Conservation (phyloP, 2,113 vertebrate genomes). For the Syngnathus floridae region DNA sequence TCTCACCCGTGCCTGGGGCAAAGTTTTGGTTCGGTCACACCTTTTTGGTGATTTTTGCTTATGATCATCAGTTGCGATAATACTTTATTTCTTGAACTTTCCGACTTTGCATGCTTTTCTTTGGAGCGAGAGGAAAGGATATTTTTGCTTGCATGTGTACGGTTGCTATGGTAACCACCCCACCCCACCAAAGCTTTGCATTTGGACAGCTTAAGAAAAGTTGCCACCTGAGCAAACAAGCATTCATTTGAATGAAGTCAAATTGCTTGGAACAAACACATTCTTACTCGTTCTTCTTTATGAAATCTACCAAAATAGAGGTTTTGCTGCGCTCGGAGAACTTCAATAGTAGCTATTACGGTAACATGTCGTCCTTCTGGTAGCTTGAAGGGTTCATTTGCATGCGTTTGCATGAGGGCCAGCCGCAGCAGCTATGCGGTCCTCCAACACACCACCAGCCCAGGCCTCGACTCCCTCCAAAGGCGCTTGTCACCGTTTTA, state of each 20-base stretch:
- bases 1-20: slow-evolving; percentile 81
- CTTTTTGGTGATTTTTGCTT: neutral
- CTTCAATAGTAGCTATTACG: too few relatives aligned
- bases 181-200: too few relatives aligned
- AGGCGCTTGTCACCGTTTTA: too few relatives aligned
- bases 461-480: neutral
- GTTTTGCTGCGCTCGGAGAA: too few relatives aligned
- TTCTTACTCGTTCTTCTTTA: too few relatives aligned
- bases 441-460: neutral
- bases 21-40: neutral
- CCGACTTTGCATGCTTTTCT: neutral
- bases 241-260: slow-evolving; percentile 64
- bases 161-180: neutral
- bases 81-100: neutral
- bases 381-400: slow-evolving; percentile 35
- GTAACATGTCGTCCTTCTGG: too few relatives aligned
- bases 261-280: slow-evolving; percentile 39
- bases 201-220: slow-evolving; percentile 29
- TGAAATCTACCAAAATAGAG: too few relatives aligned
- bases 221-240: slow-evolving; percentile 35
- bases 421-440: slow-evolving; percentile 14
- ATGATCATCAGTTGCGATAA: too few relatives aligned
- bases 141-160: neutral
- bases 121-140: neutral
- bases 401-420: slow-evolving; percentile 55